phyloP scores from a whole-genome alignment of 1,140 invertebrate species.

The Xylocopa sonorina region DNA sequence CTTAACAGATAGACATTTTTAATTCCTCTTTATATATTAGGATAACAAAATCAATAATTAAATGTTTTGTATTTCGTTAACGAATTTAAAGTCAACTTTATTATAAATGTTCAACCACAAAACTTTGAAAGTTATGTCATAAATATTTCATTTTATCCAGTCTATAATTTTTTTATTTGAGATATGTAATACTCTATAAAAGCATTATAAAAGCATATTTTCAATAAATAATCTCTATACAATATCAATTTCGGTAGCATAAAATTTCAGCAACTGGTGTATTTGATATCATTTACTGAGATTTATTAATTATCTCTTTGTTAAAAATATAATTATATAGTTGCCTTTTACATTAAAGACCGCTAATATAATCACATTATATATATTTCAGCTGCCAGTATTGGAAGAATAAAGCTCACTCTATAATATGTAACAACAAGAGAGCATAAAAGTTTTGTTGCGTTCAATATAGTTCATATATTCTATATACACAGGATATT shows the following conservation, averaged over 20 bases:
- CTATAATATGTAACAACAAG: slow-evolving; percentile 14
- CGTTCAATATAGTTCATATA: no score
- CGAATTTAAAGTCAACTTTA: background rate
- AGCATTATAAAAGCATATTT: slow-evolving; percentile 18
- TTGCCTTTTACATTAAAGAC: background rate
- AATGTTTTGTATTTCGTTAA: slow-evolving; percentile 16
- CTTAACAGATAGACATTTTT: no score
- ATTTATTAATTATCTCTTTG: background rate
- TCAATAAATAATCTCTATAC: slow-evolving; percentile 40
- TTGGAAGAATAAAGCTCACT: background rate
- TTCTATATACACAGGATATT: no score
- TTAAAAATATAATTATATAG: slow-evolving; percentile 13
- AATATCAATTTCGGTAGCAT: slow-evolving; percentile 12
- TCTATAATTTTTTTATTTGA: slow-evolving; percentile 14
- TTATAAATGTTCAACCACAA: slow-evolving; percentile 23
- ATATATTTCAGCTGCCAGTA: slow-evolving; percentile 5
- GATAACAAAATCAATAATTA: slow-evolving; percentile 47
- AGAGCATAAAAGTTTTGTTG: slow-evolving; percentile 37
- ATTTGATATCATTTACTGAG: background rate
- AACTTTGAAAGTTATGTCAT: slow-evolving; percentile 32
- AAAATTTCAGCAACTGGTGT: slow-evolving; percentile 10
- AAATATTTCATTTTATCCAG: slow-evolving; percentile 7
- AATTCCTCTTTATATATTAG: slow-evolving; percentile 19
- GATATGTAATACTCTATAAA: slow-evolving; percentile 24
- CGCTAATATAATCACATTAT: background rate